These are phyloP conservation scores for Kuschelorhynchus macadamiae DNA, from an alignment of 2,888 invertebrate genomes.

Conservation along the genomic window DNA sequence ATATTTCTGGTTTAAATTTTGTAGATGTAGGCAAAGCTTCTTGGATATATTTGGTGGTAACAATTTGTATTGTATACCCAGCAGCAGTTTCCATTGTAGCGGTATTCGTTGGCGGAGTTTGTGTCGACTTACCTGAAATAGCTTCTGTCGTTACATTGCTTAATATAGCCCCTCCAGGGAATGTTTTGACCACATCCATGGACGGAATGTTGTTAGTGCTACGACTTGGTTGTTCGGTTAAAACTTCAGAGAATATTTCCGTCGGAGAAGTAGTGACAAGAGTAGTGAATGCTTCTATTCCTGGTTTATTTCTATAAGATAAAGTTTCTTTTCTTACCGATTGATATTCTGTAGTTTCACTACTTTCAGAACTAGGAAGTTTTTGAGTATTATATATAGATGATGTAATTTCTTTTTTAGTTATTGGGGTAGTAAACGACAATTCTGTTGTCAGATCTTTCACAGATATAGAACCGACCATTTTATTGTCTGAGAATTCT, in stretches of 20 bases:
- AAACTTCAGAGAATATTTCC: conserved; percentile 1
- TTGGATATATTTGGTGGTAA: neutral
- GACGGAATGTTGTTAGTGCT: conserved; percentile 16
- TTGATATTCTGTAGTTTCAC: neutral
- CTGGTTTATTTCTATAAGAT: conserved; percentile 25
- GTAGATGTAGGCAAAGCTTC: neutral
- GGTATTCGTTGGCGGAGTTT: conserved; percentile 2
- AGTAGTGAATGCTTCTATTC: conserved; percentile 21
- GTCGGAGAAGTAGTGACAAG: conserved; percentile 1
- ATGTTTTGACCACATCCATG: conserved; percentile 10
- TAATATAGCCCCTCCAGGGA: neutral
- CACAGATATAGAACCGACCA: no score
- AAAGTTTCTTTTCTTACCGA: conserved; percentile 11
- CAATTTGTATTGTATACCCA: conserved; percentile 7
- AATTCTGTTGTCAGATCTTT: no score
- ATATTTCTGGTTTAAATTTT: conserved; percentile 6
- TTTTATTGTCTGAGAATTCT: no score
- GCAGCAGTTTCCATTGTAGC: conserved; percentile 26
- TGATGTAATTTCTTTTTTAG: neutral
- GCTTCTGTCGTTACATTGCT: neutral
- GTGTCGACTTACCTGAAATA: neutral
- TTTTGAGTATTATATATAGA: neutral
- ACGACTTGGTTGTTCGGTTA: conserved; percentile 6
- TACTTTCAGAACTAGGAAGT: neutral
- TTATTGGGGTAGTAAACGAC: no score